Evolutionary conservation across 2,113 vertebrate genomes (phyloP), one percentile per base, ranked within the genome.

Genomic region (Pleuronectes platessa): DNA sequence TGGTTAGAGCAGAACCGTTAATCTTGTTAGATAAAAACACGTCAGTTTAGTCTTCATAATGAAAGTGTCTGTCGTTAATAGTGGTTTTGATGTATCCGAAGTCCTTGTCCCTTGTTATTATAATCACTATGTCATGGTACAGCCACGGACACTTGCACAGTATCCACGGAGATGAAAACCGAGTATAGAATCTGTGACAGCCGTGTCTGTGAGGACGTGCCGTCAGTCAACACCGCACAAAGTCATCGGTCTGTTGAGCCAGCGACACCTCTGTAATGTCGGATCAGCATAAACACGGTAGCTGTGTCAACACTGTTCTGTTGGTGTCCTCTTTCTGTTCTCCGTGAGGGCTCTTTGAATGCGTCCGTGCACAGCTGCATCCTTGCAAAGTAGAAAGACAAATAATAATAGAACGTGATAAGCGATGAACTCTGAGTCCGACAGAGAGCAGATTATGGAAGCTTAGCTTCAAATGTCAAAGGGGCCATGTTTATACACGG

Each of bases 221-320:
- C n/a, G 55, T 85, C 89, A 83, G 76, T 92, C 86, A 83, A 40
- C 24, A 2, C 31, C 5, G 12, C 58, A 76, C 77, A 87, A 87
- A 91, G 83, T 88, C 86, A 68, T 49, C 49, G 40, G 75, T 74
- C 74, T 1, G 62, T 73, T 73, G 80, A 88, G 75, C 76, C 84
- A 63, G 74, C 83, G 89, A 91, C 86, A 86, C 79, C 74, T 75
- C 78, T 56, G 81, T 76, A 73, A 78, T 83, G 87, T 89, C 76
- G 73, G 77, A 71, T 90, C 91, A 89, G 86, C 89, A 88, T 85
- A 71, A 42, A 72, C 71, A 49, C 71, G 64, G 71, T 45, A 10
- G 78, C 87, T 82, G 87, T 85, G 89, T 93, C 93, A 92, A 89
- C 90, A 87, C 68, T 68, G 87, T 73, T 84, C 80, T 70, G 73